A percentile compares a stretch with the other conserved stretches of the same genome.
These are phyloP conservation scores for Tetragonisca angustula DNA, from an alignment of 2,888 invertebrate genomes.

Conservation along the genomic window DNA sequence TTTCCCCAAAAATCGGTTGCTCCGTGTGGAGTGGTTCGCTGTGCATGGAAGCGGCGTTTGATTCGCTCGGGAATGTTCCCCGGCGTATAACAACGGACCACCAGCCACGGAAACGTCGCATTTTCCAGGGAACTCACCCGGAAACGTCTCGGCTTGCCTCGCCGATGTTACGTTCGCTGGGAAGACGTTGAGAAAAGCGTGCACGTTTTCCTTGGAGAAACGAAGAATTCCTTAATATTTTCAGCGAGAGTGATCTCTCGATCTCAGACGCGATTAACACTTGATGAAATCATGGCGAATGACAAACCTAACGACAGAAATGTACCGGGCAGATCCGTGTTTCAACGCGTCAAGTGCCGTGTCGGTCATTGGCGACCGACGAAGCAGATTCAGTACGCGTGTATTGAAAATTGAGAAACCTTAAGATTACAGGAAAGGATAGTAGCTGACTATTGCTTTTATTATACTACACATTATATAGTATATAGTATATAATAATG, in stretches of 20 bases:
- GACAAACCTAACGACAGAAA: too few relatives aligned
- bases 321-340: too few relatives aligned
- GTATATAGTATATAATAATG: too few relatives aligned
- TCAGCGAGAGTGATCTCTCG: not conserved
- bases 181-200: not conserved
- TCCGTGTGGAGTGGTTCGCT: too few relatives aligned
- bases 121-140: not conserved
- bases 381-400: too few relatives aligned
- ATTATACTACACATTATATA: too few relatives aligned
- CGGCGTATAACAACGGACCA: not conserved
- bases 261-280: not conserved
- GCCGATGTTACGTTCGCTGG: not conserved
- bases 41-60: not conserved
- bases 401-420: too few relatives aligned
- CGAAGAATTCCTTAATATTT: not conserved
- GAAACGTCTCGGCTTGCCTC: not conserved
- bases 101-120: not conserved
- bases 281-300: too few relatives aligned
- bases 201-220: not conserved
- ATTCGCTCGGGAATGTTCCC: not conserved
- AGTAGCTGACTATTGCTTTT: too few relatives aligned
- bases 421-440: too few relatives aligned
- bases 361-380: too few relatives aligned
- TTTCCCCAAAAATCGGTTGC: conserved; percentile 13
- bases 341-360: not conserved